Conservation (phyloP, 2,113 vertebrate species). For the Mustela lutreola region DNA sequence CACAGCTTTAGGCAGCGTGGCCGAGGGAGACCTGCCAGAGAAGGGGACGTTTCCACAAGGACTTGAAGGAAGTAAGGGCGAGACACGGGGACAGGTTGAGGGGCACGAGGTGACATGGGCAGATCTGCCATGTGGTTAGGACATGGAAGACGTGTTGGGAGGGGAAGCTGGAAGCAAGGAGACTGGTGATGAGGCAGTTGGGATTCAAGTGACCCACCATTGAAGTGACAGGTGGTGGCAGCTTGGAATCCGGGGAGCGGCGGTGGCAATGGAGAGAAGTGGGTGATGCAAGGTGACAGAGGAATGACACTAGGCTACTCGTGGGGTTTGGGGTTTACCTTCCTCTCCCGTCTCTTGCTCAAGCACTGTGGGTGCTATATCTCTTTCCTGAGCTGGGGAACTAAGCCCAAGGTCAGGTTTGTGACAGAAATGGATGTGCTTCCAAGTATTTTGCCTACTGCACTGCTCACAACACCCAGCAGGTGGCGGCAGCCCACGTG, state of each 20-base stretch:
- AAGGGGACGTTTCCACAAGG: background rate
- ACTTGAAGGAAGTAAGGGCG: background rate
- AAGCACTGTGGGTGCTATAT: background rate
- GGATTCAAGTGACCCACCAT: background rate
- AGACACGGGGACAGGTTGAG: background rate
- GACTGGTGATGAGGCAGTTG: background rate
- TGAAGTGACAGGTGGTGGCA: background rate
- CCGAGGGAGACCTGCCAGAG: background rate
- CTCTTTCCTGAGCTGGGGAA: background rate
- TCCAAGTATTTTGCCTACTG: background rate
- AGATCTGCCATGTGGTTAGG: background rate
- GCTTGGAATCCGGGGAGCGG: too few relatives aligned
- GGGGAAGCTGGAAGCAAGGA: background rate
- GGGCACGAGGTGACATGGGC: rapidly evolving
- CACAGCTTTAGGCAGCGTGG: background rate
- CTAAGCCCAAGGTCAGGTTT: background rate
- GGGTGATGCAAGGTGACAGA: background rate
- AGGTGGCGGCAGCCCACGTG: background rate
- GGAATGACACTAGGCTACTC: background rate
- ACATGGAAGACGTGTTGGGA: background rate
- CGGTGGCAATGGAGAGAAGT: too few relatives aligned
- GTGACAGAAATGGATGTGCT: background rate
- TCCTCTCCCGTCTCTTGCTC: background rate
- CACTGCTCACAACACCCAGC: background rate
- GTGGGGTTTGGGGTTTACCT: background rate